A percentile compares a stretch with the other conserved stretches of the same genome.
These are phyloP conservation scores for Microcebus griseorufus DNA, from an alignment of 2,113 vertebrate species.

Conservation along the genomic window DNA sequence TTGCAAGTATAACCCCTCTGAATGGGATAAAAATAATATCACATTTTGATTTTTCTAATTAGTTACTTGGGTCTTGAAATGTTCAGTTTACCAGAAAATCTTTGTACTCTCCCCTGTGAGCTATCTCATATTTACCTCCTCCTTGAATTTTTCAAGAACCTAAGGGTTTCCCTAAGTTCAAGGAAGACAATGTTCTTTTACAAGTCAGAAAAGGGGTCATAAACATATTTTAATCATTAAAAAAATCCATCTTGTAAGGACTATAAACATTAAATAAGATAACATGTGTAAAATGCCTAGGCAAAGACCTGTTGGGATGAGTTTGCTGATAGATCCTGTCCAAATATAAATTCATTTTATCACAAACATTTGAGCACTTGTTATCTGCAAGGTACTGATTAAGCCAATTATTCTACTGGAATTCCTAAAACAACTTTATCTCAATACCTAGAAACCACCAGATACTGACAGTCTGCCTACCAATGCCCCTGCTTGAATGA, in stretches of 20 bases:
- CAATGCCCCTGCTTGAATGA: neutral
- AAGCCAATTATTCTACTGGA: neutral
- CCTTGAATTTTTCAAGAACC: too few species aligned
- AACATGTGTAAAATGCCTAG: neutral
- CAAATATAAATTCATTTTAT: constrained; percentile 18
- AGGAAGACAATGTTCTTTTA: too few species aligned
- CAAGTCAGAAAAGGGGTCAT: too few species aligned
- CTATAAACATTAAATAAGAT: neutral
- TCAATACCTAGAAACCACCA: neutral
- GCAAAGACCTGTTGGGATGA: neutral
- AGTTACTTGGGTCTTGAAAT: too few species aligned
- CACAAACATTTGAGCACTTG: neutral
- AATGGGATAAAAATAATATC: too few species aligned
- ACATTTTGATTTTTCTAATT: too few species aligned
- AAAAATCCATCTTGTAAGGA: neutral
- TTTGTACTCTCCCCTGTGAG: too few species aligned
- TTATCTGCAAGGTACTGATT: neutral
- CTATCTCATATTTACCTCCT: too few species aligned
- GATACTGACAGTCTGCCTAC: neutral
- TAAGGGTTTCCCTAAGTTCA: too few species aligned
- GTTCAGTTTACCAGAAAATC: too few species aligned
- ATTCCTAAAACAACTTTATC: neutral
- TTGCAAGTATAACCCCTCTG: too few species aligned
- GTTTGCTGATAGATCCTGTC: neutral
- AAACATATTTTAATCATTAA: too few species aligned